Conservation (phyloP, 2,113 vertebrate genomes). For the Mandrillus leucophaeus region DNA sequence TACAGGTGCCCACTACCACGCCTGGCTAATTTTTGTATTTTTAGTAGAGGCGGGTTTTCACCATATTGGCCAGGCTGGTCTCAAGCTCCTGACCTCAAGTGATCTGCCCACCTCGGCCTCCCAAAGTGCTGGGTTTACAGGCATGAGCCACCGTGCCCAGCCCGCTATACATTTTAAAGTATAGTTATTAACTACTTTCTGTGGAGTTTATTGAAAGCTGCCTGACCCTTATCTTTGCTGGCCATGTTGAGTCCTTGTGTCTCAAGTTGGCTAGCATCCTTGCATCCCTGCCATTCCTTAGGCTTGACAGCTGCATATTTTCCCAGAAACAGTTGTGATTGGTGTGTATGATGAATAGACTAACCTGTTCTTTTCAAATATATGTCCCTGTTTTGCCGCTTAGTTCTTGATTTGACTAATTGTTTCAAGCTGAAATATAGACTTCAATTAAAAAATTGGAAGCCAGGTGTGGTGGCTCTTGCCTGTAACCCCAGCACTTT, state of each 20-base stretch:
- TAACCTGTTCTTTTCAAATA: background rate
- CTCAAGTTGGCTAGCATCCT: background rate
- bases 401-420: background rate
- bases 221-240: background rate
- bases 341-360: conserved; percentile 1
- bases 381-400: background rate
- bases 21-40: too few species aligned
- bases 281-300: background rate
- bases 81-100: too few species aligned
- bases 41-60: too few species aligned
- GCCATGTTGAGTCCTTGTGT: background rate
- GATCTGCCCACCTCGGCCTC: too few species aligned
- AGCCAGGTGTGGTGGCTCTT: too few species aligned
- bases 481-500: too few species aligned
- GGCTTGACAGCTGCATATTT: background rate
- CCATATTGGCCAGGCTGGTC: too few species aligned
- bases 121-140: too few species aligned
- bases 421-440: background rate
- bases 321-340: background rate
- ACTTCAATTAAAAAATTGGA: background rate
- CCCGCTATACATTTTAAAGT: background rate
- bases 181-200: background rate
- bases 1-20: too few species aligned
- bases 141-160: too few species aligned
- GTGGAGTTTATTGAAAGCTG: background rate